A percentile compares a stretch with the other conserved stretches of the same genome.
Evolutionary conservation across 2,797 vertebrate genomes (phyloP).

Genomic region (Alfaro cultratus): DNA sequence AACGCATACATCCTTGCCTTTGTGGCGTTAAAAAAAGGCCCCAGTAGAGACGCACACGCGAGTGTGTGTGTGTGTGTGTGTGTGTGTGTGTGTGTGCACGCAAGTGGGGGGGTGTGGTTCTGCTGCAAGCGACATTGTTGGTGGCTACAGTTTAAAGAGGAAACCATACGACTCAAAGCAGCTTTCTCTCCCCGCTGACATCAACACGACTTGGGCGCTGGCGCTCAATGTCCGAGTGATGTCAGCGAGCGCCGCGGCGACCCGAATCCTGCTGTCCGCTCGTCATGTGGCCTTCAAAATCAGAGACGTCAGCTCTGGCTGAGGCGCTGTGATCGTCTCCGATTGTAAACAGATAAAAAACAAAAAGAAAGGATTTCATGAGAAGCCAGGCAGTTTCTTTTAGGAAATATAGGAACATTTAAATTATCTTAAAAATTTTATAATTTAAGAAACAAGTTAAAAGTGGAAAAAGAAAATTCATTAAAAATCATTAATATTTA

Average conservation of each 20-base stretch:
- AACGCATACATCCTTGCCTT: slow-evolving; percentile 77
- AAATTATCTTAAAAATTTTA: neutral
- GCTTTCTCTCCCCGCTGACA: slow-evolving; percentile 47
- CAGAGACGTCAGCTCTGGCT: neutral
- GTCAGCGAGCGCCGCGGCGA: neutral
- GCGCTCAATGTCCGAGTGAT: slow-evolving; percentile 9
- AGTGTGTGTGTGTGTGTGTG: slow-evolving; percentile 67
- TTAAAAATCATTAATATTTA: neutral
- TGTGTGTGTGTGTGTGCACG: slow-evolving; percentile 64
- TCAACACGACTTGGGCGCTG: slow-evolving; percentile 35
- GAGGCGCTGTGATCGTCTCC: neutral
- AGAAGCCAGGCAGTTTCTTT: neutral
- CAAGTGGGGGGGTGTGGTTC: slow-evolving; percentile 59
- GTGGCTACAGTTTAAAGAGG: slow-evolving; percentile 53
- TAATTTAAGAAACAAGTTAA: neutral
- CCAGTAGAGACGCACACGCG: slow-evolving; percentile 70
- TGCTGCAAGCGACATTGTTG: slow-evolving; percentile 60
- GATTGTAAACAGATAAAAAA: slow-evolving; percentile 1
- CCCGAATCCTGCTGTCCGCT: slow-evolving; percentile 21
- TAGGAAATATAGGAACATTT: neutral
- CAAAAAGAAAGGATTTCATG: slow-evolving; percentile 15
- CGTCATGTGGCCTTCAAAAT: neutral
- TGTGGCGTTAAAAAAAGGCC: slow-evolving; percentile 79
- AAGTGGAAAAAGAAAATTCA: neutral
- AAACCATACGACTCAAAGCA: slow-evolving; percentile 60